Evolutionary conservation across 1,140 invertebrate genomes (phyloP), one percentile per base, ranked within the genome.

Genomic region (Polyergus mexicanus): DNA sequence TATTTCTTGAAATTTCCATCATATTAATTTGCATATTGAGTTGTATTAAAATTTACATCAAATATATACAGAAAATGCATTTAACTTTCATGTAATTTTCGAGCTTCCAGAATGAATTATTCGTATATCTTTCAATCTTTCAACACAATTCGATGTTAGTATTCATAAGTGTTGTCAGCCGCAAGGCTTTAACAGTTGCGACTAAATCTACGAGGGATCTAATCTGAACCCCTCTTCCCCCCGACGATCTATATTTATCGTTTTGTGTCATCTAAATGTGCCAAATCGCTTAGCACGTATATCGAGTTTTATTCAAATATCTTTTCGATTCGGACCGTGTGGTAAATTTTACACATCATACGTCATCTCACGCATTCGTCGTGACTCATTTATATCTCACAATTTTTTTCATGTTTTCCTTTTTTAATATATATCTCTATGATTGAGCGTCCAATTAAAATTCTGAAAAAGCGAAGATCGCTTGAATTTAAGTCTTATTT

Each of bases 241-340:
- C 38, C 81, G 60, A 65, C 58, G 51, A 28, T 66, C 71, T 85
- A 84, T 84, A 85, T 85, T 85, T 68, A 62, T 76, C 58, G 35
- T 41, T 47, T 25, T 47, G 38, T 58, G 60, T 76, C n/a, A 28
- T 25, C 5, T 41, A 60, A 58, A 56, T 41, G 54, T 60, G 19
- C 10, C 32, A 60, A 75, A 60, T 60, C 5, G 3, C 2, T 71
- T 25, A 7, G 5, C 44, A 71, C 44, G 25, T 47, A 25, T 32
- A 65, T 65, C 32, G 25, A 65, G 7, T 35, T 72, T n/a, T 54
- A 13, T 62, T 13, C 4, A 8, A 62, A 76, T 44, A 10, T 38
- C 60, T 51, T 28, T 44, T 62, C 10, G 54, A 44, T 51, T 35
- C 4, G 3, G 16, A 66, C 7, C 13, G 38, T n/a, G 65, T 13